Conservation (phyloP, 2,797 vertebrate species). For the Sarcoramphus papa region DNA sequence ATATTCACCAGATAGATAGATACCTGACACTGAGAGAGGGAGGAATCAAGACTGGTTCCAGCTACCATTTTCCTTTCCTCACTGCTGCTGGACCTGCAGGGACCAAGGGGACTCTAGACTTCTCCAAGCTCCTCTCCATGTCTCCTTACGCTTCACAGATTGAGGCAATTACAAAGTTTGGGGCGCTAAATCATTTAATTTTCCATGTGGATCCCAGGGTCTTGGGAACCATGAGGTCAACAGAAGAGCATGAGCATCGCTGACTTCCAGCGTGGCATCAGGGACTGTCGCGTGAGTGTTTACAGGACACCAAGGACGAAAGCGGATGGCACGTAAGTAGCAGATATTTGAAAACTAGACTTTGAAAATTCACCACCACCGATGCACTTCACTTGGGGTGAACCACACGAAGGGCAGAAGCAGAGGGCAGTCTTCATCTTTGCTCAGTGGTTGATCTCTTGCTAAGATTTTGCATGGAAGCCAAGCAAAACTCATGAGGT, state of each 20-base stretch:
- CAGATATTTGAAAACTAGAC: background rate
- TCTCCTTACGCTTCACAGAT: background rate
- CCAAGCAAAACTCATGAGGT: background rate
- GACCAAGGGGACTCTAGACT: background rate
- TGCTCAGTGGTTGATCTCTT: accelerated
- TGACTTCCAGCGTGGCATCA: background rate
- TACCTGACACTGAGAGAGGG: background rate
- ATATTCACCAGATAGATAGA: background rate
- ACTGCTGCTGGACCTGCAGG: background rate
- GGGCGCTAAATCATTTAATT: background rate
- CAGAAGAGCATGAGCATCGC: background rate
- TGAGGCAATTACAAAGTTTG: background rate
- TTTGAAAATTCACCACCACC: background rate
- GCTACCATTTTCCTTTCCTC: background rate
- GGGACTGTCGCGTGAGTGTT: too few relatives aligned
- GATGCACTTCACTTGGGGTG: background rate
- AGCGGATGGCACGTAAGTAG: accelerated
- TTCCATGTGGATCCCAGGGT: background rate
- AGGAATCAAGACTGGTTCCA: background rate
- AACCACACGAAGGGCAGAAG: background rate
- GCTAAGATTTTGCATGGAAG: background rate
- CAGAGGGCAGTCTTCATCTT: background rate
- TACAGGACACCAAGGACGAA: background rate
- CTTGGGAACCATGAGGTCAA: background rate
- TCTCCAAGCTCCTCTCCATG: background rate